Percentiles rank a stretch among this genome's conserved stretches.
These are phyloP conservation scores for Galeruca laticollis DNA, from an alignment of 2,888 invertebrate species.

Conservation along the genomic window DNA sequence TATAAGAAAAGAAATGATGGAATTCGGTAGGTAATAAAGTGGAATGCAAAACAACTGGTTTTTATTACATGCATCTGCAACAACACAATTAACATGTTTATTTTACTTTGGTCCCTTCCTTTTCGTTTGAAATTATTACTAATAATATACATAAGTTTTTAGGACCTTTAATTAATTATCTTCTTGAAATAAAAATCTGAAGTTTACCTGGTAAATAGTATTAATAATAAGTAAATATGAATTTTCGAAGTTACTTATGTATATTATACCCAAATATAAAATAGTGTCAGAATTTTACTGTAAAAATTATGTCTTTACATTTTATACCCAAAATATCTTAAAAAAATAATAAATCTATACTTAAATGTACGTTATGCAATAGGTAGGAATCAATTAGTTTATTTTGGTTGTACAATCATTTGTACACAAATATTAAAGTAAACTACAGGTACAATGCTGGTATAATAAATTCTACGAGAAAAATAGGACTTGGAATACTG, in stretches of 20 bases:
- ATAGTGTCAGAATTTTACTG: background rate
- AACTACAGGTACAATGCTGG: background rate
- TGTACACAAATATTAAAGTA: background rate
- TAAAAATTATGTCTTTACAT: background rate
- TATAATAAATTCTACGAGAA: background rate
- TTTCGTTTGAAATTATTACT: background rate
- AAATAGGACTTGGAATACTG: background rate
- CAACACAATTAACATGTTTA: background rate
- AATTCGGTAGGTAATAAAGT: background rate
- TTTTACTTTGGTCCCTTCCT: conserved; percentile 9
- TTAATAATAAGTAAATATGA: background rate
- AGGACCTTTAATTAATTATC: background rate
- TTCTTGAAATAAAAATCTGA: background rate
- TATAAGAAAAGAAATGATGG: background rate
- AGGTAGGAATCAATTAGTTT: conserved; percentile 2
- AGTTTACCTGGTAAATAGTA: background rate
- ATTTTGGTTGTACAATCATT: background rate
- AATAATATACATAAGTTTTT: background rate
- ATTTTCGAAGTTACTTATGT: background rate
- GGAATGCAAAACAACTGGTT: background rate
- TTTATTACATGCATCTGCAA: conserved; percentile 5
- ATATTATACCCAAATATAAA: no score
- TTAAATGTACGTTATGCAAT: background rate
- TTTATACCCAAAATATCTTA: background rate
- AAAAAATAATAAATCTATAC: background rate